Conservation (phyloP, 1,140 invertebrate species). For the Drosophila tristis region DNA sequence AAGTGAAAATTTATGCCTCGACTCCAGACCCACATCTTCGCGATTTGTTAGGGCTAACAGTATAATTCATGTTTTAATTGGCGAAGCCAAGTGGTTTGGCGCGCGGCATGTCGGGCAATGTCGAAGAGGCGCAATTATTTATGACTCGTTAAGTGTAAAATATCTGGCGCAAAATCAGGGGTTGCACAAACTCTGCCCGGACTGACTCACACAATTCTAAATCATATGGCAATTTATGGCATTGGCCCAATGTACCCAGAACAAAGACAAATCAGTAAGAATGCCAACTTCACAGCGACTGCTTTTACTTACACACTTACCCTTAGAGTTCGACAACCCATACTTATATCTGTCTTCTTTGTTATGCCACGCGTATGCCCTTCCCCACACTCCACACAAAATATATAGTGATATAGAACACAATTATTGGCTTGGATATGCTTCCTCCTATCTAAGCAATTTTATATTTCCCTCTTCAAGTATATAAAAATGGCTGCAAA, state of each 20-base stretch:
- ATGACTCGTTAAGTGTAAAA: slow-evolving; percentile 76
- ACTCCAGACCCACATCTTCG: slow-evolving; percentile 49
- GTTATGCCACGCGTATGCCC: too few relatives aligned
- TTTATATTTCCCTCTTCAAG: too few relatives aligned
- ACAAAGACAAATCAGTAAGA: too few relatives aligned
- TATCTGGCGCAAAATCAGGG: slow-evolving; percentile 77
- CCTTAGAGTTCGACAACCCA: too few relatives aligned
- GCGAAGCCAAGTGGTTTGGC: slow-evolving; percentile 39
- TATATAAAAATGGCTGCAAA: too few relatives aligned
- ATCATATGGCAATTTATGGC: slow-evolving; percentile 64
- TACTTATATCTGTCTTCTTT: too few relatives aligned
- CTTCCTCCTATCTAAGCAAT: too few relatives aligned
- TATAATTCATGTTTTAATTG: slow-evolving; percentile 82
- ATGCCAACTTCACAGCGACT: not conserved
- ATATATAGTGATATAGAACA: too few relatives aligned
- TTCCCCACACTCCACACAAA: too few relatives aligned
- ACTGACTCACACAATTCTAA: slow-evolving; percentile 30
- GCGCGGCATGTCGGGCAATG: slow-evolving; percentile 16
- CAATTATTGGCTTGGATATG: too few relatives aligned
- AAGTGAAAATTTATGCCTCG: slow-evolving; percentile 72
- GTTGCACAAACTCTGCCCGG: slow-evolving; percentile 21
- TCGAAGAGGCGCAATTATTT: slow-evolving; percentile 60
- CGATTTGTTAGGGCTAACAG: slow-evolving; percentile 77
- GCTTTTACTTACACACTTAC: too few relatives aligned
- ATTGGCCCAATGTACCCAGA: too few relatives aligned